Conservation (phyloP, 2,113 vertebrate genomes). For the Etia nguti region DNA sequence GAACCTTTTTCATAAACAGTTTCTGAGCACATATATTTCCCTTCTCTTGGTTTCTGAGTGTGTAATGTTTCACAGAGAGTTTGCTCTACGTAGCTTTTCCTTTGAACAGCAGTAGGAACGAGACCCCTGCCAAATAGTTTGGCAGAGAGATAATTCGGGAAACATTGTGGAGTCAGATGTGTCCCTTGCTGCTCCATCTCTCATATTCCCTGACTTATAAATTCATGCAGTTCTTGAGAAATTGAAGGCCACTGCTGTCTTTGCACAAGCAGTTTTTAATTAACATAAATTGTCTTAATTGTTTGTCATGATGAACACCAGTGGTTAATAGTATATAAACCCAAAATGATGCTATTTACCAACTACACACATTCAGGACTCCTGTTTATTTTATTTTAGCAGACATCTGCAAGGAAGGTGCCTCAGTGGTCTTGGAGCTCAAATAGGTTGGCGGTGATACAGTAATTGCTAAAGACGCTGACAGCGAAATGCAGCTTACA, state of each 20-base stretch:
- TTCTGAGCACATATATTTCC: slow-evolving; percentile 4
- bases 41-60: slow-evolving; percentile 27
- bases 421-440: slow-evolving; percentile 41
- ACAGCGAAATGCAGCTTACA: slow-evolving; percentile 73
- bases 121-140: slow-evolving; percentile 65
- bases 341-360: neutral
- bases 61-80: slow-evolving; percentile 57
- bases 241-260: neutral
- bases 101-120: slow-evolving; percentile 53
- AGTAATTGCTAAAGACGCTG: slow-evolving; percentile 74
- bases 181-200: slow-evolving; percentile 42
- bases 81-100: slow-evolving; percentile 26
- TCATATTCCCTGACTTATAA: slow-evolving; percentile 21
- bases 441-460: slow-evolving; percentile 53
- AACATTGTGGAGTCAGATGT: slow-evolving; percentile 64
- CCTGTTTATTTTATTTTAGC: slow-evolving; percentile 43
- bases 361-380: slow-evolving; percentile 31
- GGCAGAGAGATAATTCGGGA: slow-evolving; percentile 57
- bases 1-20: slow-evolving; percentile 17
- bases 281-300: neutral
- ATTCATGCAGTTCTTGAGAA: neutral
- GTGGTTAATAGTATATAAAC: neutral
- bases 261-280: neutral
- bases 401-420: slow-evolving; percentile 65
- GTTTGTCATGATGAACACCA: neutral